These are phyloP conservation scores for Microctenopoma lineatum DNA, from an alignment of 2,797 vertebrate genomes.

Conservation along the genomic window DNA sequence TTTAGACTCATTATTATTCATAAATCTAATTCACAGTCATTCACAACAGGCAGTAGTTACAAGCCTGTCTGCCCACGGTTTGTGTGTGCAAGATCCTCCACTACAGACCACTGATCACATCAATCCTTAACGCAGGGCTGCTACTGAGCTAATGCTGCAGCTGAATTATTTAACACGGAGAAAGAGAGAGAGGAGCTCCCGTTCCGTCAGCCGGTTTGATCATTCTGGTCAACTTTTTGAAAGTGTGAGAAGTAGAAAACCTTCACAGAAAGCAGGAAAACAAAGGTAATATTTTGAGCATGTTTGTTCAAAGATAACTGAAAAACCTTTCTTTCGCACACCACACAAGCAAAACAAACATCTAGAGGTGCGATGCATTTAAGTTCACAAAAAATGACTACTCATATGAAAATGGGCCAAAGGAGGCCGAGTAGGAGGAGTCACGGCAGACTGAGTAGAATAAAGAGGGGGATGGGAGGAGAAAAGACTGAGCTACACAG, in stretches of 20 bases:
- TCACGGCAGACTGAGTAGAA: slow-evolving; percentile 49
- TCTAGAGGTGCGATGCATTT: slow-evolving; percentile 28
- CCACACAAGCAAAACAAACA: neutral
- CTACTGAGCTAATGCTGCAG: slow-evolving; percentile 75
- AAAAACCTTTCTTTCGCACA: neutral
- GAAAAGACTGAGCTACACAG: slow-evolving; percentile 13
- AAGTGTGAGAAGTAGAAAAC: neutral
- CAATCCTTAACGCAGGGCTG: slow-evolving; percentile 57
- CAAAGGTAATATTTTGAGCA: neutral
- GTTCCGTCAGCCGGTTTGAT: slow-evolving; percentile 43
- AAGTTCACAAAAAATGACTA: slow-evolving; percentile 24
- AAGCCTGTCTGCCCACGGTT: slow-evolving; percentile 24
- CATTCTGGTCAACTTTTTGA: slow-evolving; percentile 15
- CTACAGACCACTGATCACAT: slow-evolving; percentile 75
- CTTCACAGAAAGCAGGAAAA: neutral
- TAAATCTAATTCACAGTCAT: slow-evolving; percentile 2
- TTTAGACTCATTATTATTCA: neutral
- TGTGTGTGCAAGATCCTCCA: slow-evolving; percentile 34
- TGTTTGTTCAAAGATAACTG: neutral
- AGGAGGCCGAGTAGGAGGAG: slow-evolving; percentile 51
- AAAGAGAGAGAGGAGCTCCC: slow-evolving; percentile 45
- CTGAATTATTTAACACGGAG: slow-evolving; percentile 77
- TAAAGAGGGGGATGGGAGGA: slow-evolving; percentile 46
- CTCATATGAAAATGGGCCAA: slow-evolving; percentile 27
- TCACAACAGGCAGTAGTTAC: slow-evolving; percentile 4